Evolutionary conservation across 1,140 invertebrate genomes (phyloP), one percentile per base, ranked within the genome.

Genomic region (Rhynchophorus ferrugineus): DNA sequence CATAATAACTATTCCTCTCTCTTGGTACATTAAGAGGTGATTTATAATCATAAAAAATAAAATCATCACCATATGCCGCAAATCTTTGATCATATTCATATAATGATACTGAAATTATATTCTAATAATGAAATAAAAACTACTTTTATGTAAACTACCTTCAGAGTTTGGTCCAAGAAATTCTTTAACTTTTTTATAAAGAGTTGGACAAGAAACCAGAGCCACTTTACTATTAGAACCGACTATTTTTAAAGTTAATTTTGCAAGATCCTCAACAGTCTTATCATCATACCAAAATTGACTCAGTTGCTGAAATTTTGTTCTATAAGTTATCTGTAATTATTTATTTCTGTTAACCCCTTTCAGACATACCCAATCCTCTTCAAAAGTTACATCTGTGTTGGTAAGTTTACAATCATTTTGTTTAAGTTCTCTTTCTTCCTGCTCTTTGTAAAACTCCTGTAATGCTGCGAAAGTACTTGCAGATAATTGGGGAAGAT

Each of bases 251-350:
- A 73, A 58, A 13, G 81, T 81, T 57, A 85, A 81, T 58, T 78
- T 76, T 0, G 84, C 79, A 0, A 96, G 70, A 11, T 64, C 69
- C 38, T 79, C 68, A 43, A 85, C 80, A 11, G 92, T 96, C 13
- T 75, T 63, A 21, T 89, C 79, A 65, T 89, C 80, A 65, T 96
- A 97, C 94, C 93, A 97, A 76, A 97, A 96, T 70, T 97, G 93
- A 67, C 91, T 95, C 17, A 96, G 69, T 91, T 95, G 90, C 94
- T 96, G 65, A 2, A 80, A 80, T 50, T 37, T 37, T 44, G 21
- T 9, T 22, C 45, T 24, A 41, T 50, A 19, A 34, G 38, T 38
- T 17, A 24, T 53, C 49, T 35, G 35, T n/a, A n/a, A n/a, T n/a
- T n/a, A n/a, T n/a, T n/a, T n/a, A n/a, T n/a, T n/a, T n/a, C n/a